Evolutionary conservation across 2,888 invertebrate genomes (phyloP), one percentile per base, ranked within the genome.

Genomic region (Sarcophaga carnaria): DNA sequence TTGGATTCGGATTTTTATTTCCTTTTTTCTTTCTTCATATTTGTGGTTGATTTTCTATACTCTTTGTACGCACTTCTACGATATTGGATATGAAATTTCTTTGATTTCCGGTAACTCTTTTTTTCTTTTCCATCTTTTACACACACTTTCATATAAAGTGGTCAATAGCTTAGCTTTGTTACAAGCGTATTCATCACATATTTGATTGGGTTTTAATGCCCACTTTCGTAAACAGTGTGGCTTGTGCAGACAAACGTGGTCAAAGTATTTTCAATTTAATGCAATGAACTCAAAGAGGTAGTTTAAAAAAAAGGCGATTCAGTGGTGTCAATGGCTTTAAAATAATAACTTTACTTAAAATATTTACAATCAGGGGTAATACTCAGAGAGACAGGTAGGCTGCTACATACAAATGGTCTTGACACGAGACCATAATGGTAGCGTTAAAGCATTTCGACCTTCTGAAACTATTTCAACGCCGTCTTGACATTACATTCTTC

Each of bases 1-100:
- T 66, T 76, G 8, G 37, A 37, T 75, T 83, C 80, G 71, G 76
- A 70, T 74, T 80, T 63, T 81, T 83, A 70, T 60, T 70, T 37
- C 45, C 64, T 54, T 69, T 77, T 76, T 79, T 54, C 3, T 54
- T 62, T 75, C 5, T 22, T 54, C 12, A 20, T 70, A 45, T 62
- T 17, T 66, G 25, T 45, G 45, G 70, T 62, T 70, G 27, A 49
- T 62, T 27, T 54, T 54, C 17, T 54, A 5, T 54, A 54, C 17
- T 54, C 17, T 17, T 54, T 54, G 17, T 54, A 54, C 54, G 54
- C 54, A 54, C 54, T 54, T 54, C 14, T 54, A 54, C 17, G 10
- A 37, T 37, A 37, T 54, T 54, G 54, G 54, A 14, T 14, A 14
- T 14, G 14, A 54, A 54, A 14, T 54, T 54, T 54, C 17, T 54